phyloP scores from a whole-genome alignment of 1,140 invertebrate species.

The Dendrolimus kikuchii region DNA sequence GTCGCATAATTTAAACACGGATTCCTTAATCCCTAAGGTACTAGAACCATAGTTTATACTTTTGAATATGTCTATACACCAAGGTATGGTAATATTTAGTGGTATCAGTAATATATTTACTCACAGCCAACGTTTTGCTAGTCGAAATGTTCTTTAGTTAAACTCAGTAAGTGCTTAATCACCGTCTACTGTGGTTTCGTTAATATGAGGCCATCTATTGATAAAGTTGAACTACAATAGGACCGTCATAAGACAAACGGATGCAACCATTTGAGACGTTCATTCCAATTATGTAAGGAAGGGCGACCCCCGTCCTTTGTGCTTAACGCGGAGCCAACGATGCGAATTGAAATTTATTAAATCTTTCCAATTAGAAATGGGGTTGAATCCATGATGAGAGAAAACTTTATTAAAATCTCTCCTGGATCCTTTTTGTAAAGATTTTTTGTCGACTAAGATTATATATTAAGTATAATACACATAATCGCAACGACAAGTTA shows the following conservation, averaged over 20 bases:
- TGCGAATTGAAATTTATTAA: neutral
- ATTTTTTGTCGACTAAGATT: too few relatives aligned
- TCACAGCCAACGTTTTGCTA: neutral
- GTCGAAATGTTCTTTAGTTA: neutral
- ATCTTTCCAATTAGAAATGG: too few relatives aligned
- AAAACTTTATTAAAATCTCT: too few relatives aligned
- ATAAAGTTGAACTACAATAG: conserved; percentile 21
- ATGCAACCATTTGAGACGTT: conserved; percentile 58
- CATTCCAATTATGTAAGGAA: conserved; percentile 44
- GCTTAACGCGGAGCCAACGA: neutral
- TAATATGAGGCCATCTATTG: conserved; percentile 5
- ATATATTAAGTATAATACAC: too few relatives aligned
- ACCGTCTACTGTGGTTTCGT: too few relatives aligned
- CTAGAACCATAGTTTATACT: neutral
- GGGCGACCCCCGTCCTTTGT: conserved; percentile 4
- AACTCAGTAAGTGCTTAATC: too few relatives aligned
- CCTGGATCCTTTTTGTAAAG: too few relatives aligned
- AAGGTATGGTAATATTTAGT: conserved; percentile 4
- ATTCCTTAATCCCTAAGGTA: neutral
- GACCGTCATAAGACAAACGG: conserved; percentile 35
- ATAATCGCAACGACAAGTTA: too few relatives aligned
- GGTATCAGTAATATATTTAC: conserved; percentile 6
- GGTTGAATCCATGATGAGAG: too few relatives aligned
- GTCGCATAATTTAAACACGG: neutral
- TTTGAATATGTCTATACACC: conserved; percentile 8